Evolutionary conservation across 2,113 vertebrate genomes (phyloP), one percentile per base, ranked within the genome.

Genomic region (Crotalus helleri): DNA sequence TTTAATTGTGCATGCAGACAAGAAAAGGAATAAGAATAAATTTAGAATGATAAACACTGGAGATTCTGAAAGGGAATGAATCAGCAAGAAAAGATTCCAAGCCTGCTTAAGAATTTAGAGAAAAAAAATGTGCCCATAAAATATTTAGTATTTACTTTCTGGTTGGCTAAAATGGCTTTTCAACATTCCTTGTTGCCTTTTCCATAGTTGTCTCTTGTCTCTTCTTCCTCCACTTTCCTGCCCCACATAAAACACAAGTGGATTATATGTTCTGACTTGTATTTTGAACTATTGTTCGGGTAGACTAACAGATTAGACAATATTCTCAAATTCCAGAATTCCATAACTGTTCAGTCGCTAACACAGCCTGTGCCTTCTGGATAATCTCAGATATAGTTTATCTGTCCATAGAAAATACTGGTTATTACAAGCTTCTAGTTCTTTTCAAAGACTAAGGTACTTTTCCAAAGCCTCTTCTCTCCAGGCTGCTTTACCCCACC

Each of bases 91-190:
- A 96, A 96, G 93, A 81, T 81, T 94, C 91, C 95, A 94, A 93
- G 88, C 54, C 89, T 49, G 87, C 90, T 91, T 44, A 96, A 94
- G 96, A 91, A 94, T 95, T 94, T 93, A 94, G 88, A 92, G 90
- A 64, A 89, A 85, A 96, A 96, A 96, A 95, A 94, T 94, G 93
- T 0, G 3, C 88, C 95, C 91, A 97, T 97, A 92, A 97, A 97
- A 97, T 97, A 97, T 96, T 97, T 95, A 96, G 92, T 95, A 85
- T 95, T 96, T 96, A 92, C 93, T 93, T 95, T 95, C 54, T 85
- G 58, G 91, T 94, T 94, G 90, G 92, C 94, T 95, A 95, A 96
- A 87, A 95, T 0, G 15, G 39, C 90, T 64, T 94, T 64, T 87
- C 74, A 92, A n/a, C 23, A 33, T 64, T 91, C 57, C 85, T 92